Conservation (phyloP, 2,797 vertebrate genomes). For the Enteromius argenteus region DNA sequence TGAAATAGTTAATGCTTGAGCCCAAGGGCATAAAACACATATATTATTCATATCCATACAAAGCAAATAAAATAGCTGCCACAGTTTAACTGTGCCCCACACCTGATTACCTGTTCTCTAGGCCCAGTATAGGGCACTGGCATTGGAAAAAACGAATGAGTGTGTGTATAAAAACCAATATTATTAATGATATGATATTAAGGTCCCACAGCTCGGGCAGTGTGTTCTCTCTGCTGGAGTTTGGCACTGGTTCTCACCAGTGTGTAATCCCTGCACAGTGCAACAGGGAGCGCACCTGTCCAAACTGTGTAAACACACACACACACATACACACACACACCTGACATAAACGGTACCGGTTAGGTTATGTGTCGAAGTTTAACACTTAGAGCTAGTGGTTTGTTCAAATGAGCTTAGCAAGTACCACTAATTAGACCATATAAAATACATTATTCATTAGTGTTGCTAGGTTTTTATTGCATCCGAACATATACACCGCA, state of each 20-base stretch:
- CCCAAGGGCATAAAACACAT: conserved; percentile 15
- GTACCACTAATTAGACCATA: background rate
- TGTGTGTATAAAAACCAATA: conserved; percentile 50
- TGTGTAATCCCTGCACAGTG: conserved; percentile 53
- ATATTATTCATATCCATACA: background rate
- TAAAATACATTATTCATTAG: background rate
- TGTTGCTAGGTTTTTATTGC: background rate
- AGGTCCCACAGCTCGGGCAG: conserved; percentile 59
- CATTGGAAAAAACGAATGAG: conserved; percentile 8
- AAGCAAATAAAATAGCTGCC: background rate
- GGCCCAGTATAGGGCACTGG: background rate
- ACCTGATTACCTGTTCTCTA: conserved; percentile 7
- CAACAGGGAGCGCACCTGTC: conserved; percentile 59
- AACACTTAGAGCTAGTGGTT: background rate
- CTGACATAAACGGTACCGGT: background rate
- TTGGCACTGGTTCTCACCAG: conserved; percentile 53
- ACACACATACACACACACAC: conserved; percentile 8
- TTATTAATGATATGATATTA: conserved; percentile 64
- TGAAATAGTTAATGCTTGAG: conserved; percentile 11
- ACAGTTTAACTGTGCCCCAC: background rate
- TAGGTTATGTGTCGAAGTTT: background rate
- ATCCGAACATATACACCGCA: background rate
- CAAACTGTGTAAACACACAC: conserved; percentile 47
- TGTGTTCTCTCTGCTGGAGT: conserved; percentile 60
- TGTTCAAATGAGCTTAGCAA: background rate